These are phyloP conservation scores for Poecilia picta DNA, from an alignment of 2,797 vertebrate species.

Conservation along the genomic window DNA sequence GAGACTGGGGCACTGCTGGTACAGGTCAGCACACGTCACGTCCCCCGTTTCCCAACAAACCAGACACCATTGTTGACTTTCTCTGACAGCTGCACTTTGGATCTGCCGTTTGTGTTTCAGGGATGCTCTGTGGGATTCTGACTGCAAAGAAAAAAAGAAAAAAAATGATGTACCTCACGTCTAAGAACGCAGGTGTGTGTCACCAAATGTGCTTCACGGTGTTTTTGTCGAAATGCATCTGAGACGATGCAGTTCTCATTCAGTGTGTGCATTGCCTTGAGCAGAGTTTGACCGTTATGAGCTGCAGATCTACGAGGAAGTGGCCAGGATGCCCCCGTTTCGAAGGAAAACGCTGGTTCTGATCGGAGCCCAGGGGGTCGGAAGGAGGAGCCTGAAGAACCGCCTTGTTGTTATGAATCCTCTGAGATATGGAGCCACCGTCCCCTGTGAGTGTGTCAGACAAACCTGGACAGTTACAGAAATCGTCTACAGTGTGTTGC, in stretches of 20 bases:
- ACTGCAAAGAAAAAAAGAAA: slow-evolving; percentile 97
- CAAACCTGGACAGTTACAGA: not conserved
- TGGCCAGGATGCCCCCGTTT: slow-evolving; percentile 97
- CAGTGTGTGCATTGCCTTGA: slow-evolving; percentile 29
- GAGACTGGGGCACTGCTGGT: slow-evolving; percentile 90
- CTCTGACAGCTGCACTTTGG: not conserved
- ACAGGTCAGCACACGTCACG: slow-evolving; percentile 43
- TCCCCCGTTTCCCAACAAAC: not conserved
- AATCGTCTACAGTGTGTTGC: not conserved
- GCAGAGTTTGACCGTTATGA: slow-evolving; percentile 99
- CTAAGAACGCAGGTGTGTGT: slow-evolving; percentile 94
- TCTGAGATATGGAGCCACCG: slow-evolving; percentile 92
- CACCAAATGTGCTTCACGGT: not conserved
- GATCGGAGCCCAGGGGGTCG: slow-evolving; percentile 98
- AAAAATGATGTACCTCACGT: slow-evolving; percentile 98
- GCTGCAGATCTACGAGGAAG: slow-evolving; percentile 98
- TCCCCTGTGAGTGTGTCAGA: slow-evolving; percentile 91
- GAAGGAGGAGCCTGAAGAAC: slow-evolving; percentile 97
- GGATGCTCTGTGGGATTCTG: slow-evolving; percentile 92
- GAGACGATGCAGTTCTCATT: slow-evolving; percentile 11
- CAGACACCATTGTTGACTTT: not conserved
- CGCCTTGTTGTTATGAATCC: slow-evolving; percentile 94
- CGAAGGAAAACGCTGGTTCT: slow-evolving; percentile 97
- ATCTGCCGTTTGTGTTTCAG: slow-evolving; percentile 65
- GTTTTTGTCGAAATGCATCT: not conserved